phyloP scores from a whole-genome alignment of 1,140 invertebrate species.

The Drosophila ogumai region DNA sequence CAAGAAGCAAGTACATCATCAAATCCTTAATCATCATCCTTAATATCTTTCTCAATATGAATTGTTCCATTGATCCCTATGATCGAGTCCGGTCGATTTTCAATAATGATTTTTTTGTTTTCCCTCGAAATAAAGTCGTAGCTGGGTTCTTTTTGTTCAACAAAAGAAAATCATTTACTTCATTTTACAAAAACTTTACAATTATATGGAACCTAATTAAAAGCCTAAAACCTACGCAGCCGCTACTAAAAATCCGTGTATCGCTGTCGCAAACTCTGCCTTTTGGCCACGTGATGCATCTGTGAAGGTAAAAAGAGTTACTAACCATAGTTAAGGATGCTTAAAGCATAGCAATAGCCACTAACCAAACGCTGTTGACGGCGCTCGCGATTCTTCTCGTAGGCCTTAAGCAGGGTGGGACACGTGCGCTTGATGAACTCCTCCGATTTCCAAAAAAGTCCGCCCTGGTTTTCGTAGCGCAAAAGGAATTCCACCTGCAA shows the following conservation, averaged over 20 bases:
- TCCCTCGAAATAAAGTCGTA: background rate
- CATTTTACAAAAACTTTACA: constrained; percentile 78
- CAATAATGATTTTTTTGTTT: background rate
- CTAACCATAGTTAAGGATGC: background rate
- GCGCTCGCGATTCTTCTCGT: constrained; percentile 71
- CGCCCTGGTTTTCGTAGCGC: constrained; percentile 69
- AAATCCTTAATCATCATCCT: no score
- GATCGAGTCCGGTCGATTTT: no score
- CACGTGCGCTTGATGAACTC: constrained; percentile 65
- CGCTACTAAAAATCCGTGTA: constrained; percentile 79
- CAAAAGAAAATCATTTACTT: constrained; percentile 80
- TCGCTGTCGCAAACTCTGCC: constrained; percentile 72
- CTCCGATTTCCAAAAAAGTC: constrained; percentile 72
- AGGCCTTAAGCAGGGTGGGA: constrained; percentile 65
- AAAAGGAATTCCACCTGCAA: constrained; percentile 71
- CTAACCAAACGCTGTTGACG: constrained; percentile 71
- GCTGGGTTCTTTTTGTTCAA: constrained; percentile 60
- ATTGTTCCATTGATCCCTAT: no score
- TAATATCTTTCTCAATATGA: no score
- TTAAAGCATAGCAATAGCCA: background rate
- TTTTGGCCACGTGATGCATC: constrained; percentile 79
- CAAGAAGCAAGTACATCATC: no score
- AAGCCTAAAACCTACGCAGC: constrained; percentile 58
- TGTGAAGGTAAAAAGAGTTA: constrained; percentile 15
- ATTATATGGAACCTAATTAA: constrained; percentile 67